These are phyloP conservation scores for Callyntrura guangdongensis DNA, from an alignment of 2,888 invertebrate species.

Conservation along the genomic window DNA sequence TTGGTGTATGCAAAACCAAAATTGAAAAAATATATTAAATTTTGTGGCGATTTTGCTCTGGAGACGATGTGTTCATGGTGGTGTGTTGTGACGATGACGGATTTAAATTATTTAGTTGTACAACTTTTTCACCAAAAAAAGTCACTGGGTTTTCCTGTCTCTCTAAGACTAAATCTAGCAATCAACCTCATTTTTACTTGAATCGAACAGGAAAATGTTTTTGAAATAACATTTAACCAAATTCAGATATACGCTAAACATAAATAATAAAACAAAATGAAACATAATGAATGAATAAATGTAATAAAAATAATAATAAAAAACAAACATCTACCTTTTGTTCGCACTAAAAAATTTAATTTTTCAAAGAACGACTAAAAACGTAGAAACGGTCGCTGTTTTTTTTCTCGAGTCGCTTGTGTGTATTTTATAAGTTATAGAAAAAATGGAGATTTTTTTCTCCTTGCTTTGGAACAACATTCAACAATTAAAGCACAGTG, in stretches of 20 bases:
- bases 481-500: constrained; percentile 41
- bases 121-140: constrained; percentile 42
- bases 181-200: constrained; percentile 17
- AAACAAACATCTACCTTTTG: constrained; percentile 47
- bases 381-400: constrained; percentile 53
- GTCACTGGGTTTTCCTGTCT: neutral
- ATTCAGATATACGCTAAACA: no score
- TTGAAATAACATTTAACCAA: neutral
- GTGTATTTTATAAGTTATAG: neutral
- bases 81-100: constrained; percentile 9
- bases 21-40: neutral
- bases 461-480: constrained; percentile 26
- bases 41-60: neutral
- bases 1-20: neutral
- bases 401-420: constrained; percentile 44
- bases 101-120: neutral
- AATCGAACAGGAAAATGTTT: constrained; percentile 7
- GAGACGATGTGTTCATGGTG: constrained; percentile 6
- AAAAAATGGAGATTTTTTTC: neutral
- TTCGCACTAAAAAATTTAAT: constrained; percentile 45
- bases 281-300: constrained; percentile 18
- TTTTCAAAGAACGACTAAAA: constrained; percentile 38
- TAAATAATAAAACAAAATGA: neutral
- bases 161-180: neutral
- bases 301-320: constrained; percentile 13